Evolutionary conservation across 2,888 invertebrate genomes (phyloP).

Genomic region (Pseudococcus longispinus): DNA sequence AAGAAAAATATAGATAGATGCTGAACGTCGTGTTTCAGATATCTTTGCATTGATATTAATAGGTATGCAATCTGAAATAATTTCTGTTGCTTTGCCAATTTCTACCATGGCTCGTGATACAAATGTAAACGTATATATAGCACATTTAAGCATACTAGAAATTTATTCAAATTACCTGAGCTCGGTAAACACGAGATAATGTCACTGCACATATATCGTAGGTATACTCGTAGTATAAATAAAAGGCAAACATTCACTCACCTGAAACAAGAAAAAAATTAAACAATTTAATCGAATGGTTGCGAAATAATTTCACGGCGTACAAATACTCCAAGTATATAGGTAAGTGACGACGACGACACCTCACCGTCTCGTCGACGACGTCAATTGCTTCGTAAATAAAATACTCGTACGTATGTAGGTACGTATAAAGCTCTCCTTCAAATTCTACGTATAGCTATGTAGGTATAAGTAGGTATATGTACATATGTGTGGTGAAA

Average conservation of each 20-base stretch:
- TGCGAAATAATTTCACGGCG: background rate
- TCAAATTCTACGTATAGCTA: background rate
- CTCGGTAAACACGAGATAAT: background rate
- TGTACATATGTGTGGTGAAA: background rate
- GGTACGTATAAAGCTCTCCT: background rate
- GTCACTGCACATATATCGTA: background rate
- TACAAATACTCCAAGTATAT: background rate
- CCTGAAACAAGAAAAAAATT: constrained; percentile 22
- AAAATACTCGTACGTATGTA: background rate
- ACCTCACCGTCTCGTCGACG: too few relatives aligned
- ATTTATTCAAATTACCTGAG: background rate
- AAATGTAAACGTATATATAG: too few relatives aligned
- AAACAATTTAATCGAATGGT: background rate
- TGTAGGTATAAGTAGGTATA: background rate
- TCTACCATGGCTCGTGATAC: too few relatives aligned
- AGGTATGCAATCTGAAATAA: too few relatives aligned
- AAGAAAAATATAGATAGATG: too few relatives aligned
- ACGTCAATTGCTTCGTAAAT: constrained; percentile 18
- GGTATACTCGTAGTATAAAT: background rate
- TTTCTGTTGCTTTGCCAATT: too few relatives aligned
- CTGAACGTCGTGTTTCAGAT: too few relatives aligned
- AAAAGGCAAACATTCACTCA: constrained; percentile 17
- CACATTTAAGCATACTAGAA: too few relatives aligned
- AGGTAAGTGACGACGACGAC: background rate
- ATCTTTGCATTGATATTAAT: too few relatives aligned